Base-by-base conservation (phyloP, 2,113 vertebrate genomes). In the Phoxinus phoxinus region DNA sequence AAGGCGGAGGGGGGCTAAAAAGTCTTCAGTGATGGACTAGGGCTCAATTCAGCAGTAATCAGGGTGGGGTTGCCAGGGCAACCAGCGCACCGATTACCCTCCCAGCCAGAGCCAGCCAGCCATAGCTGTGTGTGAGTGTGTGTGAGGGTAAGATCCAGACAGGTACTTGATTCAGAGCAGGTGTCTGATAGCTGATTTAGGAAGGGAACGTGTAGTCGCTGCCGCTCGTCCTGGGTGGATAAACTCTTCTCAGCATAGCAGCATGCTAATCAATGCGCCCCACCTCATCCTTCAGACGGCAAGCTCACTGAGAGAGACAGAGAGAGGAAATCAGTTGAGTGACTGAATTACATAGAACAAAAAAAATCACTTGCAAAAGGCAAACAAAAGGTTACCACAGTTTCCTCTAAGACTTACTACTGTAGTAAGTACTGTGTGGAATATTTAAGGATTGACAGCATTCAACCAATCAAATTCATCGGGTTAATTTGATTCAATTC, bases 31-130 rank as follows among this genome's bases (percentile, higher is more conserved):
- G 78, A 63, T 21, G 53, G 32, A 27, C 73, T 41, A 65, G 72
- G 82, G 77, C 79, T 88, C 41, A 27, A 72, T 67, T 71, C 78
- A 63, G 63, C n/a, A 46, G 72, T 81, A 53, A 82, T 63, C 81
- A 75, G 75, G 85, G 46, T 56, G 48, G 51, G 51, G 82, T 81
- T 51, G 23, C 83, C 69, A 67, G 63, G 61, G 78, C 59, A 73
- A 87, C 86, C 83, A 75, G 65, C 80, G 56, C 85, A 48, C 86
- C 87, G 83, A 87, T 89, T 91, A 96, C 89, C 95, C 93, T 86
- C 95, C 94, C 89, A 95, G 94, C 95, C 96, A 96, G 86, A 95
- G 92, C 73, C 90, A 89, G 3, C 78, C 89, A 85, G 94, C 93
- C 96, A 97, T 96, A 93, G 90, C 93, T 90, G 89, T 90, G 25